phyloP scores from a whole-genome alignment of 2,113 vertebrate genomes.

The Bubalus kerabau region DNA sequence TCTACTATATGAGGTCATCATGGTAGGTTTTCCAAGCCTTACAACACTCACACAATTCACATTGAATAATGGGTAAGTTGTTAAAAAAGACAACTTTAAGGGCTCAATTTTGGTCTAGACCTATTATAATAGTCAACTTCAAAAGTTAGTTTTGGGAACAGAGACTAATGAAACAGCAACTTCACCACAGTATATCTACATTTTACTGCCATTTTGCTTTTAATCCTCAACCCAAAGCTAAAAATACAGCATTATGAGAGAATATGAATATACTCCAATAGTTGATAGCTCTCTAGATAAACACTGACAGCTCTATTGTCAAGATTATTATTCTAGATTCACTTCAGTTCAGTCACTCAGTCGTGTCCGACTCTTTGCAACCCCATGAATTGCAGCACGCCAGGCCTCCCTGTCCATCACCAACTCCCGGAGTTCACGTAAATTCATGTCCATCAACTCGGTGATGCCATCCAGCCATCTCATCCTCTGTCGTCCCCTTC shows the following conservation, averaged over 20 bases:
- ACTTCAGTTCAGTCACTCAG: too few species aligned
- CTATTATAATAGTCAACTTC: not conserved
- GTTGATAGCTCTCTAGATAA: not conserved
- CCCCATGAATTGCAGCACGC: too few species aligned
- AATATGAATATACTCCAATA: not conserved
- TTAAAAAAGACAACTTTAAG: not conserved
- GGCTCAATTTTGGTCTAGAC: not conserved
- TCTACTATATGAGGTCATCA: not conserved
- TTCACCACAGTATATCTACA: not conserved
- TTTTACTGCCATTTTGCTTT: not conserved
- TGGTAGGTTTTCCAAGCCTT: not conserved
- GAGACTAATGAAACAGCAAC: not conserved
- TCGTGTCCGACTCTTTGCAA: fast-evolving
- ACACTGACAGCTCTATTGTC: not conserved
- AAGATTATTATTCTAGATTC: not conserved
- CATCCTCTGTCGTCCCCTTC: too few species aligned
- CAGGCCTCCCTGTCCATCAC: too few species aligned
- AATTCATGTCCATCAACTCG: fast-evolving
- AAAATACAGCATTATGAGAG: not conserved
- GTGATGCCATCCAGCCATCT: too few species aligned
- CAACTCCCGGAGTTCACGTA: too few species aligned
- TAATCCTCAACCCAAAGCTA: not conserved
- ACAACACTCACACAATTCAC: not conserved
- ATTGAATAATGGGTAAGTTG: not conserved
- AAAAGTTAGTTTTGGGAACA: not conserved